Percentiles rank a stretch among this genome's conserved stretches.
Evolutionary conservation across 2,797 vertebrate genomes (phyloP).

Genomic region (Centropyge bicolor): DNA sequence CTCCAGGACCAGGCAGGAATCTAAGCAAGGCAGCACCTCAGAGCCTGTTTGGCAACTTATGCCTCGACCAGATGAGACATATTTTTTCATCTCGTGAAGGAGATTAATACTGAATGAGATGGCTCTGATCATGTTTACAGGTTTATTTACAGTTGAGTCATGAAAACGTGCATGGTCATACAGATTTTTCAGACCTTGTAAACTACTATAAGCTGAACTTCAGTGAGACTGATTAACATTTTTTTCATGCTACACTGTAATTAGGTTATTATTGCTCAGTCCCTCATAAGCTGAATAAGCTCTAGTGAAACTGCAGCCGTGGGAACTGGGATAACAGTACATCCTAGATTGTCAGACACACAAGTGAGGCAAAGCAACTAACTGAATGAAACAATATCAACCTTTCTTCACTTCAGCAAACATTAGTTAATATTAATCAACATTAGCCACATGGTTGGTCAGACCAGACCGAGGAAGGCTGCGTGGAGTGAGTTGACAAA

Average conservation of each 20-base stretch:
- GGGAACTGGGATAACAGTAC: no score
- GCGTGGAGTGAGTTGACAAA: no score
- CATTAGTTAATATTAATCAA: neutral
- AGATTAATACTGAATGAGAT: neutral
- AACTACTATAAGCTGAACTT: no score
- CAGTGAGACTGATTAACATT: neutral
- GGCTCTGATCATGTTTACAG: conserved; percentile 1
- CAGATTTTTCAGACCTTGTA: neutral
- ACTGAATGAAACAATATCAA: no score
- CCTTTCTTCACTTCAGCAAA: no score
- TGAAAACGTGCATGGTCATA: neutral
- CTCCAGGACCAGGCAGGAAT: conserved; percentile 6
- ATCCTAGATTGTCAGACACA: no score
- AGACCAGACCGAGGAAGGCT: neutral
- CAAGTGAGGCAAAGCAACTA: no score
- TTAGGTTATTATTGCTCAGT: neutral
- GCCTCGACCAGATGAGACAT: neutral
- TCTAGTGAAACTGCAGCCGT: no score
- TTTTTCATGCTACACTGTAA: neutral
- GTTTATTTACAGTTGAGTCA: neutral
- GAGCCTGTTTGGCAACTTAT: conserved; percentile 56
- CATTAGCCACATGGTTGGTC: neutral
- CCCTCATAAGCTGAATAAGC: neutral
- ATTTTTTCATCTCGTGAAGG: conserved; percentile 4
- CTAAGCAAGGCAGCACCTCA: conserved; percentile 16